Base-by-base conservation (phyloP, 2,797 vertebrate species). In the Sebastes aleutianus region DNA sequence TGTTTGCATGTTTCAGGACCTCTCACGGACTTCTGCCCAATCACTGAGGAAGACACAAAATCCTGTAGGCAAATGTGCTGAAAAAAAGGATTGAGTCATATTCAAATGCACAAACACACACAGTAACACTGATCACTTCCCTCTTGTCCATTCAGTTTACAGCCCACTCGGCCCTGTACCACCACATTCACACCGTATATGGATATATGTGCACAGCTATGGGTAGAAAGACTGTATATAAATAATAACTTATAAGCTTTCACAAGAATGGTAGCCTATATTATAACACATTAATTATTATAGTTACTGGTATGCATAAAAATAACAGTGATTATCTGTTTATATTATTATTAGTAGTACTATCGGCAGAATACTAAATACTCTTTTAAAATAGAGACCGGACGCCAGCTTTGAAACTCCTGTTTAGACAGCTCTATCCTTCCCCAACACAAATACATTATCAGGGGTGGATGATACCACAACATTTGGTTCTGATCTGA, bases 1-100 rank as follows among this genome's bases (percentile, higher is more conserved):
- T 53, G 80, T 98, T 98, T 98, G 97, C 96, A 96, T 97, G 90
- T 88, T 93, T 90, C 91, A 82, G 89, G 73, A 77, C 78, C 88
- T 90, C 86, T 91, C 90, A 71, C 84, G 59, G 74, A 36, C 66
- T 73, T 81, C 86, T 75, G 84, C 68, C 96, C 96, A 96, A 97
- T 97, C 96, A 93, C 85, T 65, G 89, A 87, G 62, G 64, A 82
- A 76, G 79, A 90, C 86, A 87, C 59, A 57, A 71, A 90, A 86
- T 76, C 76, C 34, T 79, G 83, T 65, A 96, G 79, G 94, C 95
- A 96, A 96, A 96, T 95, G 58, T 83, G 67, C n/a, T 9, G 74
- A 75, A 89, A 86, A 69, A 81, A 83, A 79, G 47, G 72, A 86
- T 66, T 76, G 89, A 86, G 80, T 88, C 82, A 68, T 85, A 93